Percentiles rank a stretch among this genome's conserved stretches.
Conservation (phyloP, 2,797 vertebrate species). For the Girardinus metallicus region DNA sequence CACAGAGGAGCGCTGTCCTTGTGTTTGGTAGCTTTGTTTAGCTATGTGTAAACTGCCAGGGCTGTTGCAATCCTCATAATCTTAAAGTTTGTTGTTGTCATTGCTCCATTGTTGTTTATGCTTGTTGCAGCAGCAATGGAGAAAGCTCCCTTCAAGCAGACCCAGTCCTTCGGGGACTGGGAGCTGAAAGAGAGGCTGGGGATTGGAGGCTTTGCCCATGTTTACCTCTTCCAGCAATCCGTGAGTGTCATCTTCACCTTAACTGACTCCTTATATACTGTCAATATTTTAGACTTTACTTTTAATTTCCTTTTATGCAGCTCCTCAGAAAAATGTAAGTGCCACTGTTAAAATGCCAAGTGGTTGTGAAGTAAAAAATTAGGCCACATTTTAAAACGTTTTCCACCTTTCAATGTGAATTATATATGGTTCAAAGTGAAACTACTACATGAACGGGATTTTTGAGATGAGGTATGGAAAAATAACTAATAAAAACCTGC, state of each 20-base stretch:
- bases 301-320: background rate
- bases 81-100: background rate
- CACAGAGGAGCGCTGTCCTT: conserved; percentile 40
- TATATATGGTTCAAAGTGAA: background rate
- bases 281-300: background rate
- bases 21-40: conserved; percentile 4
- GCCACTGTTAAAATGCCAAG: background rate
- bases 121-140: conserved; percentile 69
- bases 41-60: background rate
- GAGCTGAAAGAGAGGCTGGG: conserved; percentile 91
- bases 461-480: background rate
- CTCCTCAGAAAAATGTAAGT: background rate
- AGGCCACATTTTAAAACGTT: background rate
- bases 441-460: background rate
- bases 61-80: background rate
- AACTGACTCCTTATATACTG: background rate
- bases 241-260: conserved; percentile 66
- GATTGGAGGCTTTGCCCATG: conserved; percentile 91
- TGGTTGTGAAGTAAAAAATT: background rate
- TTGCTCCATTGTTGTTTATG: background rate
- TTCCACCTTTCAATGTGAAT: background rate
- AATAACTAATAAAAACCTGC: background rate
- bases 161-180: conserved; percentile 86
- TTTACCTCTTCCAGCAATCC: conserved; percentile 90
- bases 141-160: conserved; percentile 81